phyloP scores from a whole-genome alignment of 2,888 invertebrate genomes.

The Philonicus albiceps region DNA sequence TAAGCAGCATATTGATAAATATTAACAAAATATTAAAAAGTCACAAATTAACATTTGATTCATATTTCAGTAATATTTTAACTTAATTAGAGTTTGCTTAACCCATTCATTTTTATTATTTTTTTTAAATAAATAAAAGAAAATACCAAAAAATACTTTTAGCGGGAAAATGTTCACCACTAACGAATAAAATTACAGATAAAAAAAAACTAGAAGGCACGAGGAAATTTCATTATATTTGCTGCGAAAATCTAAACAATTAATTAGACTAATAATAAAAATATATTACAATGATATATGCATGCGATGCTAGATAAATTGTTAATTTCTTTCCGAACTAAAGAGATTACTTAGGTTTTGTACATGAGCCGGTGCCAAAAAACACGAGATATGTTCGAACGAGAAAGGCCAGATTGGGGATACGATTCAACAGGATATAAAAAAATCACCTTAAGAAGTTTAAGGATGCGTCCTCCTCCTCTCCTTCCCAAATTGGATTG shows the following conservation, averaged over 20 bases:
- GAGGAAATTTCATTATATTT: conserved; percentile 6
- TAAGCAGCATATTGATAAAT: background rate
- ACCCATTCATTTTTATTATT: background rate
- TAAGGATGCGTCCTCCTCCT: background rate
- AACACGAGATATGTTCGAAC: background rate
- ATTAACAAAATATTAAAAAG: background rate
- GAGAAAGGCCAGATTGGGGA: background rate
- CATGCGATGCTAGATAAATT: conserved; percentile 44
- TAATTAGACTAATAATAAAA: conserved; percentile 24
- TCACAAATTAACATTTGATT: background rate
- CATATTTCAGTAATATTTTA: background rate
- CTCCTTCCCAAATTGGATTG: no score
- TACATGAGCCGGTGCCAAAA: background rate
- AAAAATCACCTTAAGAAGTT: background rate
- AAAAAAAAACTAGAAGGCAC: conserved; percentile 38
- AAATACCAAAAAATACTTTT: background rate
- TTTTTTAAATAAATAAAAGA: no score
- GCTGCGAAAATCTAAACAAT: background rate
- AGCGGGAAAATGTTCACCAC: background rate
- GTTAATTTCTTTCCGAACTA: conserved; percentile 9
- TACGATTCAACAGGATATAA: background rate
- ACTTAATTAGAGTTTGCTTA: background rate
- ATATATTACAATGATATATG: conserved; percentile 37
- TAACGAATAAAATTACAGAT: conserved; percentile 16
- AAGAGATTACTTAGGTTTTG: conserved; percentile 27